Conservation (phyloP, 2,797 vertebrate genomes). For the Macroramphosus scolopax region DNA sequence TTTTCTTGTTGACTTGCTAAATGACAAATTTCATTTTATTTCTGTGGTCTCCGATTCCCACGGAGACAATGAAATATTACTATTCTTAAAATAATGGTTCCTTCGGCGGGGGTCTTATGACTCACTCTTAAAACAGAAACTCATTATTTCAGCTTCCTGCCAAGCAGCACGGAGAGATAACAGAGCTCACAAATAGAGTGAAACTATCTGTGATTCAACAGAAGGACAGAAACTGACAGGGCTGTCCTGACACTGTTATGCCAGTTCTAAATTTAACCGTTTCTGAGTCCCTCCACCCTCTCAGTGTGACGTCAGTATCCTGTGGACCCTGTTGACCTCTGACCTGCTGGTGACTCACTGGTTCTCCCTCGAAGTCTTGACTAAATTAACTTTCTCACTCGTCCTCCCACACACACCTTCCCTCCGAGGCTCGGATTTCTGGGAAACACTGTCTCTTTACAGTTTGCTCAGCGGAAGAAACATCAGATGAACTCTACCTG, state of each 20-base stretch:
- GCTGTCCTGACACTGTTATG: constrained; percentile 31
- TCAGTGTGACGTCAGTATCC: constrained; percentile 46
- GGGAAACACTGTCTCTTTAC: constrained; percentile 39
- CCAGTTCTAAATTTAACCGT: constrained; percentile 52
- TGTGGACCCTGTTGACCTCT: constrained; percentile 36
- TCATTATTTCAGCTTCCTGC: constrained; percentile 28
- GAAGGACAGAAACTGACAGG: constrained; percentile 6
- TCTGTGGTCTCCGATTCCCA: constrained; percentile 14
- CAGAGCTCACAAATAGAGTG: constrained; percentile 3
- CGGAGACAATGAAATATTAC: constrained; percentile 10
- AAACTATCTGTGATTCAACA: constrained; percentile 9
- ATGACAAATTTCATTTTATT: constrained; percentile 2
- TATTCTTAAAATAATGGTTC: constrained; percentile 26
- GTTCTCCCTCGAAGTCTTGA: constrained; percentile 25
- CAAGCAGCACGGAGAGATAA: constrained; percentile 16
- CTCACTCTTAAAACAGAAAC: constrained; percentile 24
- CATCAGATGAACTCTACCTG: constrained; percentile 7
- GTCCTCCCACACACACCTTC: constrained; percentile 48
- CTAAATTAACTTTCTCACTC: constrained; percentile 31
- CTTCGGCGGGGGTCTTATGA: constrained; percentile 23
- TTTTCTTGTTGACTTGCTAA: neutral
- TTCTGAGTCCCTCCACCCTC: constrained; percentile 12
- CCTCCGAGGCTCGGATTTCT: constrained; percentile 38
- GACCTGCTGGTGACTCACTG: constrained; percentile 65
- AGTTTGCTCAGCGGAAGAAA: constrained; percentile 19